Evolutionary conservation across 2,888 invertebrate species (phyloP).

Genomic region (Pachliopta kotzebuea): DNA sequence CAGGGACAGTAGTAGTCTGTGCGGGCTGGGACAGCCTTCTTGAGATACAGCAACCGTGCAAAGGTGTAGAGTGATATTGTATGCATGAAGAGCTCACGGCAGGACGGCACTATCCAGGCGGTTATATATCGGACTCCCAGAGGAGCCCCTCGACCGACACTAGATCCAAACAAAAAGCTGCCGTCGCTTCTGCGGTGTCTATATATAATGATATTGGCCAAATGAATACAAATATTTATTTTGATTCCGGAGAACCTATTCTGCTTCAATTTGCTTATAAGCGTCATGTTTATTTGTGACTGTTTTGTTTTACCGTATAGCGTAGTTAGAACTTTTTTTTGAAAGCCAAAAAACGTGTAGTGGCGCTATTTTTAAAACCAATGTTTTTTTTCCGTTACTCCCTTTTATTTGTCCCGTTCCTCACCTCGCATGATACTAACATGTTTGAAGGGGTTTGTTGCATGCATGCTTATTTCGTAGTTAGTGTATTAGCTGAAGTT

Average conservation of each 20-base stretch:
- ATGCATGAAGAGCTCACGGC: conserved; percentile 51
- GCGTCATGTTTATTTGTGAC: conserved; percentile 74
- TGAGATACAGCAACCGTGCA: conserved; percentile 47
- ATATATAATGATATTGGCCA: conserved; percentile 77
- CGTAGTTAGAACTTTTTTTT: conserved; percentile 72
- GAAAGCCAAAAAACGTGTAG: conserved; percentile 66
- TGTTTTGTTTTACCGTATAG: conserved; percentile 56
- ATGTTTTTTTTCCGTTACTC: conserved; percentile 73
- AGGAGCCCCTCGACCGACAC: conserved; percentile 34
- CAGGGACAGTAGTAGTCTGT: conserved; percentile 55
- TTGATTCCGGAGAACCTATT: conserved; percentile 80
- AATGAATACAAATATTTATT: conserved; percentile 73
- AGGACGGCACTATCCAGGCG: conserved; percentile 29
- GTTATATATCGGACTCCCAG: conserved; percentile 30
- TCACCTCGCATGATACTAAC: conserved; percentile 73
- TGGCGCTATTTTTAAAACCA: conserved; percentile 72
- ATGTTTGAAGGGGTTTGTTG: conserved; percentile 58
- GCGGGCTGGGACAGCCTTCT: conserved; percentile 77
- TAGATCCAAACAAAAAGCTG: conserved; percentile 39
- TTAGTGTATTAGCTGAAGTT: conserved; percentile 43
- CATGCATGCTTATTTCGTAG: conserved; percentile 70
- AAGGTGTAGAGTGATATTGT: conserved; percentile 52
- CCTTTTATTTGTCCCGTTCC: conserved; percentile 59
- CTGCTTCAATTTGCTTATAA: conserved; percentile 80
- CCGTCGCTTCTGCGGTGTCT: conserved; percentile 65